These are phyloP conservation scores for Pachyseris speciosa DNA, from an alignment of 64 coral and sea anemone genomes.

Conservation along the genomic window DNA sequence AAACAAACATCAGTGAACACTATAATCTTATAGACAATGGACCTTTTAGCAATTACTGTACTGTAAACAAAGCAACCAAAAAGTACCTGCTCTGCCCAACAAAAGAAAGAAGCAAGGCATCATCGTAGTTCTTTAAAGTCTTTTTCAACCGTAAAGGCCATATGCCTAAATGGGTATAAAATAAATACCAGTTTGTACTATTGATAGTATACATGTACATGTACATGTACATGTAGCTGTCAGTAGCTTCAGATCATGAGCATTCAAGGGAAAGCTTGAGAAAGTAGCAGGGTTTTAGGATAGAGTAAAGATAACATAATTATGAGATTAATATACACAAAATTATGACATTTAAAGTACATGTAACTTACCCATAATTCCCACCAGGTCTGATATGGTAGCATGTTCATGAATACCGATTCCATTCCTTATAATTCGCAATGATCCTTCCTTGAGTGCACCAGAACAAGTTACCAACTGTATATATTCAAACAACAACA, in stretches of 20 bases:
- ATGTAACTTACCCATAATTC: conserved; percentile 98
- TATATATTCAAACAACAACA: neutral
- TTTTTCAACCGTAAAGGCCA: conserved; percentile 91
- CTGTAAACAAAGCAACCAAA: neutral
- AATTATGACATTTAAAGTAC: too few species aligned
- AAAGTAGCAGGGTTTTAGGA: too few species aligned
- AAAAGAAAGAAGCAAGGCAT: conserved; percentile 96
- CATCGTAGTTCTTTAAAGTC: conserved; percentile 77
- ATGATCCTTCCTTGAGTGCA: conserved; percentile 92
- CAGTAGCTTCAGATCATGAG: too few species aligned
- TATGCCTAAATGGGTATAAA: conserved; percentile 50
- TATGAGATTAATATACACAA: too few species aligned
- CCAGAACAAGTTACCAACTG: conserved; percentile 98
- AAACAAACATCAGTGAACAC: too few species aligned
- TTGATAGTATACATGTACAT: too few species aligned
- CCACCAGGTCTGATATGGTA: conserved; percentile 89
- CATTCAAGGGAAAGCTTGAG: too few species aligned
- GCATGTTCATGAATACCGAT: conserved; percentile 99
- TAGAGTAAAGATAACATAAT: too few species aligned
- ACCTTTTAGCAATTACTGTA: neutral
- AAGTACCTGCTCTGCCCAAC: conserved; percentile 91
- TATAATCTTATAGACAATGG: too few species aligned
- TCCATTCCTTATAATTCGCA: conserved; percentile 95
- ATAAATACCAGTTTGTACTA: too few species aligned
- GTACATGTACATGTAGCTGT: too few species aligned